A percentile compares a stretch with the other conserved stretches of the same genome.
phyloP scores from a whole-genome alignment of 2,888 invertebrate species.

The Drosophila acutilabella region DNA sequence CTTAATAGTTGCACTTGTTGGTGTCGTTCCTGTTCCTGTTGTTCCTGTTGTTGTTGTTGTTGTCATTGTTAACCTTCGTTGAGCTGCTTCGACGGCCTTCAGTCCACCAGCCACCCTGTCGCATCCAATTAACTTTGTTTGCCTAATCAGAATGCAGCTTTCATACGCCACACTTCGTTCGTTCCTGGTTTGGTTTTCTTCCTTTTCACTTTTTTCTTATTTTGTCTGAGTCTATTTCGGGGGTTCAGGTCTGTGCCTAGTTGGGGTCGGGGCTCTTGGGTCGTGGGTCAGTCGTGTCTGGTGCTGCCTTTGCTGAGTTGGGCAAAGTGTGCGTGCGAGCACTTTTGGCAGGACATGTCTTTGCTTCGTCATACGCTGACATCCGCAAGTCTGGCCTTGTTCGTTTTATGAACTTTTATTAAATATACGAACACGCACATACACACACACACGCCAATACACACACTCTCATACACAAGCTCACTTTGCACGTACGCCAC shows the following conservation, averaged over 20 bases:
- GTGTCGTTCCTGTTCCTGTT: slow-evolving; percentile 13
- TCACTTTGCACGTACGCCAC: neutral
- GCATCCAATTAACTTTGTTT: slow-evolving; percentile 78
- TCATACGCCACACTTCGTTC: slow-evolving; percentile 36
- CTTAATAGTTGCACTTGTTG: slow-evolving; percentile 33
- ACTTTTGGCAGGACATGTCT: slow-evolving; percentile 44
- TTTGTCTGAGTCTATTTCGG: neutral
- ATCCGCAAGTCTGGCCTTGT: slow-evolving; percentile 46
- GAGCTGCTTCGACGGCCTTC: slow-evolving; percentile 43
- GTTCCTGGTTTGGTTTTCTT: slow-evolving; percentile 1
- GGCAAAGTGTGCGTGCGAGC: slow-evolving; percentile 57
- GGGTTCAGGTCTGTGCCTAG: neutral
- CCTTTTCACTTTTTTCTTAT: neutral
- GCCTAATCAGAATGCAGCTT: slow-evolving; percentile 75
- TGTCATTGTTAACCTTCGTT: slow-evolving; percentile 23
- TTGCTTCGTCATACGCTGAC: slow-evolving; percentile 28
- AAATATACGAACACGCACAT: slow-evolving; percentile 16
- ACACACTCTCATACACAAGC: slow-evolving; percentile 7
- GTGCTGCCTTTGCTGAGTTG: slow-evolving; percentile 28
- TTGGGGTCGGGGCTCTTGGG: neutral
- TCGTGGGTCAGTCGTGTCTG: slow-evolving; percentile 53
- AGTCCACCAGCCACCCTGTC: slow-evolving; percentile 45
- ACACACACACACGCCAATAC: slow-evolving; percentile 3
- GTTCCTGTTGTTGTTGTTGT: slow-evolving; percentile 3
- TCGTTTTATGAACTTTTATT: slow-evolving; percentile 51